Conservation (phyloP, 2,113 vertebrate species). For the Grallaria varia region DNA sequence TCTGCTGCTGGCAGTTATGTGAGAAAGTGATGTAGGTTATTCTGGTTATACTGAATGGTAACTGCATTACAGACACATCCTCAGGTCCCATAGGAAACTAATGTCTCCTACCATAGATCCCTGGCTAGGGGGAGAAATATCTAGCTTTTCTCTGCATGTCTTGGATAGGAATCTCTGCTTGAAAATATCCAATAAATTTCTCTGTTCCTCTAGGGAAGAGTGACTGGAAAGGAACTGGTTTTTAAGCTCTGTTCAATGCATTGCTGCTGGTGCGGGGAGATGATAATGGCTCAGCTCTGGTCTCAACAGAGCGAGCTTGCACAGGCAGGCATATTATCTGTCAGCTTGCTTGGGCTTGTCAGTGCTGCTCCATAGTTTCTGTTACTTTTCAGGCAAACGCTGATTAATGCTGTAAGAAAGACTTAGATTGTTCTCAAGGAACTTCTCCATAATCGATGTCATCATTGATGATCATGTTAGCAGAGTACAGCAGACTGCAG, state of each 20-base stretch:
- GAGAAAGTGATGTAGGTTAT: not conserved
- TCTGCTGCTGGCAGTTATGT: not conserved
- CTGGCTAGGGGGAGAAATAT: not conserved
- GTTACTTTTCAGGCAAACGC: conserved; percentile 36
- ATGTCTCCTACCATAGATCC: not conserved
- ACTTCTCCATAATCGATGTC: not conserved
- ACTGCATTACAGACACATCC: not conserved
- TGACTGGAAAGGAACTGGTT: conserved; percentile 2
- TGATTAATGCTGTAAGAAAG: conserved; percentile 43
- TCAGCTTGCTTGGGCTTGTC: conserved; percentile 34
- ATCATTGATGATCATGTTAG: not conserved
- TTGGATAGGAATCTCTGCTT: conserved; percentile 33
- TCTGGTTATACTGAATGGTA: not conserved
- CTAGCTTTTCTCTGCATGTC: not conserved
- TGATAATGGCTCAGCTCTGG: not conserved
- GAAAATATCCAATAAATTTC: conserved; percentile 45
- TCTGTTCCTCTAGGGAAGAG: not conserved
- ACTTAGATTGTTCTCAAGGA: conserved; percentile 39
- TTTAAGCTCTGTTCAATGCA: conserved; percentile 42
- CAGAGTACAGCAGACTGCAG: not conserved
- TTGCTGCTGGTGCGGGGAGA: not conserved
- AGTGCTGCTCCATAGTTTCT: not conserved
- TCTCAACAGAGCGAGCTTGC: conserved; percentile 14
- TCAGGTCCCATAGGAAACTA: not conserved
- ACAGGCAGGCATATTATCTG: not conserved